These are phyloP conservation scores for Hapalemur alaotrensis DNA, from an alignment of 2,797 vertebrate genomes.

Conservation along the genomic window DNA sequence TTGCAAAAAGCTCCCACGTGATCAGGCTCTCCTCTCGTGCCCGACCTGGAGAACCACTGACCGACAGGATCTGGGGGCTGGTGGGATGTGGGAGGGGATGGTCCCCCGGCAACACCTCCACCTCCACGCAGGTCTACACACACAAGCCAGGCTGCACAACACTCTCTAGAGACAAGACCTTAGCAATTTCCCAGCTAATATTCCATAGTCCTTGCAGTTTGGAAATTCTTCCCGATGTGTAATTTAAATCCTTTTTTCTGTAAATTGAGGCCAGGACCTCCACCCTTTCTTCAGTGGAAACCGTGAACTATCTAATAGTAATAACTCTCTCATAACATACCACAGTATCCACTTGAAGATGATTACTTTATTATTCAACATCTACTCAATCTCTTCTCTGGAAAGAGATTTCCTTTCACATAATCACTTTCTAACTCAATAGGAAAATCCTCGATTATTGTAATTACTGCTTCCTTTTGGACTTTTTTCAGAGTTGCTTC, in stretches of 20 bases:
- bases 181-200: background rate
- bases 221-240: background rate
- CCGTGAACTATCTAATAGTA: background rate
- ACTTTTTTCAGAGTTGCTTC: background rate
- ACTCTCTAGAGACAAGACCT: background rate
- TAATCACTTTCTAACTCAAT: background rate
- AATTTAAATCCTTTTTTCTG: background rate
- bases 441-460: background rate
- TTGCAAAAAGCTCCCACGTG: background rate
- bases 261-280: background rate
- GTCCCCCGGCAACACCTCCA: background rate
- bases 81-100: background rate
- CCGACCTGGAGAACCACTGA: background rate
- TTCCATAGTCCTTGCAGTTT: background rate
- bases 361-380: background rate
- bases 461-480: background rate
- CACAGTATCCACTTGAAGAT: background rate
- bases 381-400: background rate
- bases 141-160: background rate
- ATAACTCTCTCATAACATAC: background rate
- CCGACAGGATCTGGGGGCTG: background rate
- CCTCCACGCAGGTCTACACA: background rate
- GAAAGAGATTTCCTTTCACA: background rate
- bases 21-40: accelerated
- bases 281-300: background rate